Evolutionary conservation across 2,888 invertebrate genomes (phyloP).

Genomic region (Calameuta filiformis): DNA sequence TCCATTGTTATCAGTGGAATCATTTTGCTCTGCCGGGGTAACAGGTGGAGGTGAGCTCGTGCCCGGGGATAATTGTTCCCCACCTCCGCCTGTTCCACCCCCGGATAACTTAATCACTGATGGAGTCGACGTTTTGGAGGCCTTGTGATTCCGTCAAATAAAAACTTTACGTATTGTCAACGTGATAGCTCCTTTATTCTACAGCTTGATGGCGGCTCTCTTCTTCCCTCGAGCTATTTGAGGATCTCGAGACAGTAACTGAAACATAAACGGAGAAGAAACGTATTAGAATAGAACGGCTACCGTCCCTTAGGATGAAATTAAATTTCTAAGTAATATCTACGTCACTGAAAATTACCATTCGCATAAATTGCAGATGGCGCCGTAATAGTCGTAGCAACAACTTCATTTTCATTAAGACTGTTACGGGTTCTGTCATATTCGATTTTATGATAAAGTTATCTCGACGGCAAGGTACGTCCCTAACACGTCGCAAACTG

Average conservation of each 20-base stretch:
- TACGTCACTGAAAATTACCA: not conserved
- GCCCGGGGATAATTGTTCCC: constrained; percentile 54
- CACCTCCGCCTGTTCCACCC: constrained; percentile 60
- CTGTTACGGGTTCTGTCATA: not conserved
- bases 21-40: constrained; percentile 33
- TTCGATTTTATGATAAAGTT: not conserved
- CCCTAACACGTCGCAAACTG: not conserved
- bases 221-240: constrained; percentile 48
- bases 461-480: not conserved
- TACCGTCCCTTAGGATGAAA: not conserved
- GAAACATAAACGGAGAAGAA: constrained; percentile 36
- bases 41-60: constrained; percentile 44
- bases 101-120: constrained; percentile 66
- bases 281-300: not conserved
- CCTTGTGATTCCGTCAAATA: constrained; percentile 37
- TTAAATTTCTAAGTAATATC: not conserved
- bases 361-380: constrained; percentile 1
- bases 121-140: constrained; percentile 66
- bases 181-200: constrained; percentile 30
- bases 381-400: not conserved
- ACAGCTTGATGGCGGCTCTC: constrained; percentile 18
- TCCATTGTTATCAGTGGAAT: constrained; percentile 10
- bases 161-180: constrained; percentile 21
- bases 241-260: constrained; percentile 55
- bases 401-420: constrained; percentile 7